Percentiles rank a stretch among this genome's conserved stretches.
Conservation (phyloP, 2,113 vertebrate genomes). For the Psilopsiagon aurifrons region DNA sequence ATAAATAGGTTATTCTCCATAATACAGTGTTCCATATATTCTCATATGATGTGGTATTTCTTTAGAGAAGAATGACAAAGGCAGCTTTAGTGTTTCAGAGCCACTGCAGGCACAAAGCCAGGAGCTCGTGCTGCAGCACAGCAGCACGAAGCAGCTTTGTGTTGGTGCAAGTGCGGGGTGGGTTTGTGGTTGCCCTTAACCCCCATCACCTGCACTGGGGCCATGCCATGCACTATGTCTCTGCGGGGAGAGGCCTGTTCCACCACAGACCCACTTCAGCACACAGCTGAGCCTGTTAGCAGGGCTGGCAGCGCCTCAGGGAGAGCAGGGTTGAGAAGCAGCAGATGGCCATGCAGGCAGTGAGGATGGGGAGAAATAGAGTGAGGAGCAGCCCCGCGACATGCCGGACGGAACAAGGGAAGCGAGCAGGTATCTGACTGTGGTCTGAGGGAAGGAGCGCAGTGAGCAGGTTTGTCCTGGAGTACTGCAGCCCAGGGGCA, state of each 20-base stretch:
- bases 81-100: neutral
- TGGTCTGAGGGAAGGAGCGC: rapidly evolving
- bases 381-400: rapidly evolving
- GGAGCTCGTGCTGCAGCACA: too few relatives aligned
- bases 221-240: rapidly evolving
- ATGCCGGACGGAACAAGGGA: rapidly evolving
- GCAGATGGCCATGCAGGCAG: rapidly evolving
- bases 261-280: rapidly evolving
- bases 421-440: neutral
- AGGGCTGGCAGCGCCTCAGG: rapidly evolving
- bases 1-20: neutral
- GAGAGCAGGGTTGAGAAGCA: neutral
- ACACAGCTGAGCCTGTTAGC: neutral
- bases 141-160: neutral
- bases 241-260: too few relatives aligned
- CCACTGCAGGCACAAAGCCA: rapidly evolving
- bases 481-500: neutral
- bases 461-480: neutral
- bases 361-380: neutral
- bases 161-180: rapidly evolving
- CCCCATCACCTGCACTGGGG: rapidly evolving
- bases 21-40: neutral
- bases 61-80: neutral
- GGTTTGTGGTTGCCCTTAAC: neutral
- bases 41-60: neutral